Percentiles rank a stretch among this genome's conserved stretches.
Conservation (phyloP, 2,888 invertebrate genomes). For the Slavum lentiscoides region DNA sequence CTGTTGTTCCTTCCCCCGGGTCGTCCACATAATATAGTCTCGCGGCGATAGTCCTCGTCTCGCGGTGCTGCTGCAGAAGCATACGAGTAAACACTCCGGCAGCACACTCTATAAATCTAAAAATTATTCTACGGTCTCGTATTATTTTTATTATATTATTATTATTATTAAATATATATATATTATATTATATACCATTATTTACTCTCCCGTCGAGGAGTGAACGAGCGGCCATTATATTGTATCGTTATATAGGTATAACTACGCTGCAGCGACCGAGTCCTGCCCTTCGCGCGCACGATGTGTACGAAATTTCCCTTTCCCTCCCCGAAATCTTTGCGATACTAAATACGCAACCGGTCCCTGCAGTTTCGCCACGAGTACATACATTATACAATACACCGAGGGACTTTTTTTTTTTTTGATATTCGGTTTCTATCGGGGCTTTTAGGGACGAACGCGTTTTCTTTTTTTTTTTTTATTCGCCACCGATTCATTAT, state of each 20-base stretch:
- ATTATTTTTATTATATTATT: constrained; percentile 9
- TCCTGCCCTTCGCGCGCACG: not conserved
- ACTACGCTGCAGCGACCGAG: not conserved
- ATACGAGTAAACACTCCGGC: not conserved
- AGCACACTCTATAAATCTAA: constrained; percentile 45
- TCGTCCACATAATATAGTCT: too few relatives aligned
- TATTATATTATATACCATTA: not conserved
- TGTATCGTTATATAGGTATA: constrained; percentile 11
- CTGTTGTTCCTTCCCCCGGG: not conserved
- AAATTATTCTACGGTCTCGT: constrained; percentile 52
- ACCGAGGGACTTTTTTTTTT: too few relatives aligned
- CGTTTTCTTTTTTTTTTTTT: too few relatives aligned
- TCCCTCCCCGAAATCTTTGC: not conserved
- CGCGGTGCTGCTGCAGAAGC: too few relatives aligned
- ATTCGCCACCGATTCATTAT: too few relatives aligned
- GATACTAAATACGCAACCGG: too few relatives aligned
- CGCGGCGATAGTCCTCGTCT: too few relatives aligned
- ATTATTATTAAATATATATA: not conserved
- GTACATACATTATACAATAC: too few relatives aligned
- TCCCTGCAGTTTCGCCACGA: too few relatives aligned
- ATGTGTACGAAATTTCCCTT: not conserved
- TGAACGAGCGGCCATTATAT: constrained; percentile 38
- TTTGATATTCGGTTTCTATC: too few relatives aligned
- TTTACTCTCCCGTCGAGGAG: constrained; percentile 4
- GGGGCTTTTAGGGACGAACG: too few relatives aligned